These are phyloP conservation scores for Dynastes hyllus DNA, from an alignment of 2,888 invertebrate species.

Conservation along the genomic window DNA sequence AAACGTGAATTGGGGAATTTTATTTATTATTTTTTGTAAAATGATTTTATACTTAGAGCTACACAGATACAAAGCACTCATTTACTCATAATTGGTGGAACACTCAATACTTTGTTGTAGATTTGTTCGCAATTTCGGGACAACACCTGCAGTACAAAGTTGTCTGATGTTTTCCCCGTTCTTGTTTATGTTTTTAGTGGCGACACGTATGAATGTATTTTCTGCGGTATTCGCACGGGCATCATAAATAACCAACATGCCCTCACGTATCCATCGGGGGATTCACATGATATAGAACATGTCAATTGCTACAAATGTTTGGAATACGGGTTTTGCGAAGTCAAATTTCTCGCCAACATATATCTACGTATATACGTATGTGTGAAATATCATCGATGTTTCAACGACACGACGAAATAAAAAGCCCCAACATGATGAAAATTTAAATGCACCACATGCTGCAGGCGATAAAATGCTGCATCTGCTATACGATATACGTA, in stretches of 20 bases:
- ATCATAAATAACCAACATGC: slow-evolving; percentile 66
- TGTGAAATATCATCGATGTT: slow-evolving; percentile 49
- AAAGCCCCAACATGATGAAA: slow-evolving; percentile 28
- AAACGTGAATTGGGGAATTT: no score
- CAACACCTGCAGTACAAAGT: slow-evolving; percentile 22
- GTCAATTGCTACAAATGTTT: slow-evolving; percentile 66
- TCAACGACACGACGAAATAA: slow-evolving; percentile 31
- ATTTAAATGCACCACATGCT: slow-evolving; percentile 25
- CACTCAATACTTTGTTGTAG: neutral
- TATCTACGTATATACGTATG: slow-evolving; percentile 10
- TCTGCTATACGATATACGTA: neutral
- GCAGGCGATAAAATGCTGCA: neutral
- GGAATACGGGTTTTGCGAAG: slow-evolving; percentile 52
- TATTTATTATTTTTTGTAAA: no score
- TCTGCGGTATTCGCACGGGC: slow-evolving; percentile 64
- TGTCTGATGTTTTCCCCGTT: slow-evolving; percentile 29
- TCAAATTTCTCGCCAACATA: slow-evolving; percentile 29
- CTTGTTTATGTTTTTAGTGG: slow-evolving; percentile 37
- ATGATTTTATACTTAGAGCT: no score
- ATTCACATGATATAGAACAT: slow-evolving; percentile 68
- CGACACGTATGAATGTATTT: slow-evolving; percentile 50
- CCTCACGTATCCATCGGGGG: slow-evolving; percentile 64
- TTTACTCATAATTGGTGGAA: no score
- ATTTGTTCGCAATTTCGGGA: neutral
- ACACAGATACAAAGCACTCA: no score